Evolutionary conservation across 1,140 invertebrate species (phyloP).

Genomic region (Drosophila jambulina): DNA sequence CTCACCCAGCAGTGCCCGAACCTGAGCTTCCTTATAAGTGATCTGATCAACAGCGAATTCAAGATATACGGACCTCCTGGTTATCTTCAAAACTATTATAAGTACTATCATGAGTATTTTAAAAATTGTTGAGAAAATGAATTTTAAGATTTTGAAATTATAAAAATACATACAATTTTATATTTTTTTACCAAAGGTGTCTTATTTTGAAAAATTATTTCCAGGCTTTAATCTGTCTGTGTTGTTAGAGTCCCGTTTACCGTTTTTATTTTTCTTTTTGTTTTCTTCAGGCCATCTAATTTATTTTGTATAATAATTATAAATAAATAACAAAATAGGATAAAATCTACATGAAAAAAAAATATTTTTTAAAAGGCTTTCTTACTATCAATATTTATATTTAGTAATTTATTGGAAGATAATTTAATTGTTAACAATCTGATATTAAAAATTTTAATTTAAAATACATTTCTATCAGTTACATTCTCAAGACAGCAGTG

Average conservation of each 20-base stretch:
- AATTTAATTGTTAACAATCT: neutral
- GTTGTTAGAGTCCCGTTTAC: no score
- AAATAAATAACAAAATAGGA: no score
- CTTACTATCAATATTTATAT: no score
- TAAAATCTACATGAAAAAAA: no score
- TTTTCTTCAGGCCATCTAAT: no score
- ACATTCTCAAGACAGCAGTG: neutral
- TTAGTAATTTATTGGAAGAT: neutral
- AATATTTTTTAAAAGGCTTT: no score
- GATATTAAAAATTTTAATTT: neutral
- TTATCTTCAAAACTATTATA: constrained; percentile 31
- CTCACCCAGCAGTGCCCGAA: constrained; percentile 32
- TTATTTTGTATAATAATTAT: no score
- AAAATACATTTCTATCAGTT: neutral
- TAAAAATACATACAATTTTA: neutral
- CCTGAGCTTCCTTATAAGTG: constrained; percentile 41
- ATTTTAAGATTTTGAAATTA: neutral
- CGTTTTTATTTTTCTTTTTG: no score
- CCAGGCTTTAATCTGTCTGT: no score
- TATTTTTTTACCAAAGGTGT: neutral
- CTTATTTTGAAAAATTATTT: no score
- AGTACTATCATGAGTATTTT: constrained; percentile 35
- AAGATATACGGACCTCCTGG: constrained; percentile 33
- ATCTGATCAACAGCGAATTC: constrained; percentile 14
- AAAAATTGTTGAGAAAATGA: neutral